Evolutionary conservation across 1,140 invertebrate genomes (phyloP).

Genomic region (Augochlora pura): DNA sequence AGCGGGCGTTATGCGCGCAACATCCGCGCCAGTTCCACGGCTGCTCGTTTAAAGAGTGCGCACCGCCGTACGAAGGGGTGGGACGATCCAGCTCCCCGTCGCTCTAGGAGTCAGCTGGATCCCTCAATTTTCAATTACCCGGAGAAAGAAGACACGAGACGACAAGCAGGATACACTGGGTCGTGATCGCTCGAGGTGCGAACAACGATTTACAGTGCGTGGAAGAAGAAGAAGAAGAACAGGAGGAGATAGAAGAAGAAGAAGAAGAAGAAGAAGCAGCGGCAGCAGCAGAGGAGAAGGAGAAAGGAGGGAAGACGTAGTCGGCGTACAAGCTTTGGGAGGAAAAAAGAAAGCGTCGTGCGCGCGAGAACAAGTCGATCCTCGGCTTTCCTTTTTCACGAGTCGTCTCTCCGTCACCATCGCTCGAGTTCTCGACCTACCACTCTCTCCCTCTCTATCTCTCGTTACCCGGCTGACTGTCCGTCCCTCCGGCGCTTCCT

Average conservation of each 20-base stretch:
- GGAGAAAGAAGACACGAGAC: not conserved
- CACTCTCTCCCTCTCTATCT: conserved; percentile 48
- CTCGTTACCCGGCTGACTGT: conserved; percentile 27
- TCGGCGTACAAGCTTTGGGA: not conserved
- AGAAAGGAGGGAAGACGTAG: not conserved
- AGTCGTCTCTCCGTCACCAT: conserved; percentile 58
- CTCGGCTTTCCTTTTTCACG: conserved; percentile 58
- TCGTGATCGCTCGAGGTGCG: conserved; percentile 16
- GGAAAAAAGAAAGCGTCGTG: conserved; percentile 30
- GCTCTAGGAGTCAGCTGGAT: not conserved
- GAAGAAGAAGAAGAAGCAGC: not conserved
- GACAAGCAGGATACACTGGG: not conserved
- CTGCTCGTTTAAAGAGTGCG: conserved; percentile 67
- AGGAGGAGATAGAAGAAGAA: not conserved
- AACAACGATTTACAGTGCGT: conserved; percentile 28
- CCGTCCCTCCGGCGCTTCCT: conserved; percentile 47
- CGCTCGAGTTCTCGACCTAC: conserved; percentile 53
- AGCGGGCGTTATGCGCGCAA: conserved; percentile 34
- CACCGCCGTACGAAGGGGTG: conserved; percentile 36
- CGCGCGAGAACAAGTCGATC: conserved; percentile 48
- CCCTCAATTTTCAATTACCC: not conserved
- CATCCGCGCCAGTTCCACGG: conserved; percentile 73
- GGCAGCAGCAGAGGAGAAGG: not conserved
- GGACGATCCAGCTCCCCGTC: conserved; percentile 19
- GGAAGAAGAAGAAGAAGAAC: conserved; percentile 52